A percentile compares a stretch with the other conserved stretches of the same genome.
Evolutionary conservation across 2,888 invertebrate species (phyloP).

Genomic region (Agriopis leucophaearia): DNA sequence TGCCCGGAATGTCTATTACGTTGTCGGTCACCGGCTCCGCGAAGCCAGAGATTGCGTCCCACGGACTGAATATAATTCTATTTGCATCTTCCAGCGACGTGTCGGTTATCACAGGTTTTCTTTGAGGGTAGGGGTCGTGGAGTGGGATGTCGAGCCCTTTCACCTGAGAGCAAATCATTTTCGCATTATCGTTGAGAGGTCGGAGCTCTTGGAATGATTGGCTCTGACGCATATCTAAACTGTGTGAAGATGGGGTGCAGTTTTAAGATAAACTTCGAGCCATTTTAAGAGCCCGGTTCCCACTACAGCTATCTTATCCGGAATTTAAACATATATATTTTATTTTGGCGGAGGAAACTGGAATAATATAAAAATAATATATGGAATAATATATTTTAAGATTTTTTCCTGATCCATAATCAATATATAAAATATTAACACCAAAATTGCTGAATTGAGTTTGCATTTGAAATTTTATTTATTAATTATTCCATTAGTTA

Average conservation of each 20-base stretch:
- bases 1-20: constrained; percentile 80
- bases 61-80: constrained; percentile 85
- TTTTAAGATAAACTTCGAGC: background rate
- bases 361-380: too few relatives aligned
- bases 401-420: too few relatives aligned
- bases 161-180: constrained; percentile 62
- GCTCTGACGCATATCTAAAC: constrained; percentile 39
- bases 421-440: too few relatives aligned
- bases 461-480: too few relatives aligned
- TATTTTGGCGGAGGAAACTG: too few relatives aligned
- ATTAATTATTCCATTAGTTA: too few relatives aligned
- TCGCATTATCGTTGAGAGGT: constrained; percentile 33
- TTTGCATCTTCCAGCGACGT: constrained; percentile 83
- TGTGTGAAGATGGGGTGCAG: constrained; percentile 12
- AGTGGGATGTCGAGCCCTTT: constrained; percentile 80
- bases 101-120: constrained; percentile 76
- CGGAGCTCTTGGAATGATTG: constrained; percentile 36
- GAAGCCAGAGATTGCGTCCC: constrained; percentile 81
- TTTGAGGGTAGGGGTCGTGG: constrained; percentile 66
- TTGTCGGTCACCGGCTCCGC: constrained; percentile 79
- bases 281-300: background rate
- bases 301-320: too few relatives aligned
- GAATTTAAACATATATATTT: too few relatives aligned
- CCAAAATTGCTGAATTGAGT: too few relatives aligned
- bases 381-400: too few relatives aligned